Conservation (phyloP, 2,113 vertebrate species). For the Cryptomyrus ogoouensis region DNA sequence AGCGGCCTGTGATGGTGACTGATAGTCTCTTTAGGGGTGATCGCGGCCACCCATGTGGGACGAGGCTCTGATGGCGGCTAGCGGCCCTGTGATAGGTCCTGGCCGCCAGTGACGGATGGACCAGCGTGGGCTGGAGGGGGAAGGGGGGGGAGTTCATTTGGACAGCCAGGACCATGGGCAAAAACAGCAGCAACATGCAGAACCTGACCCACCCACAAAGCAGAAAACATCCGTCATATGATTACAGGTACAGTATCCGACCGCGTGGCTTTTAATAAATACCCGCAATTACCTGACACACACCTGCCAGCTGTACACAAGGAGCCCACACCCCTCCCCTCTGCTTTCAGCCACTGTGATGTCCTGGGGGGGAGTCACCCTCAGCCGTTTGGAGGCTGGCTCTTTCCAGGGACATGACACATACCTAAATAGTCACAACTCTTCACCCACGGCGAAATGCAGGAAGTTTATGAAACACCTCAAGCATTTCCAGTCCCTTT, state of each 20-base stretch:
- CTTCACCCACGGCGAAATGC: neutral
- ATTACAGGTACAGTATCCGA: neutral
- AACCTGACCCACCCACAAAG: neutral
- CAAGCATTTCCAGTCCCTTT: neutral
- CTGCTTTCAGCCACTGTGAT: neutral
- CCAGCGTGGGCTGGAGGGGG: neutral
- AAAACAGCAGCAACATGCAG: neutral
- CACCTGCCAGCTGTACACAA: neutral
- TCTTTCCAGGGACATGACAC: neutral
- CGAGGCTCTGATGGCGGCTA: neutral
- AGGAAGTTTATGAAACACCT: neutral
- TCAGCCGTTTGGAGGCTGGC: neutral
- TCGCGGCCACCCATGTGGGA: neutral
- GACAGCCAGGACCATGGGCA: neutral
- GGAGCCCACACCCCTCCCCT: neutral
- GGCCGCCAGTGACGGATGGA: neutral
- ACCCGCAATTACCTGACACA: neutral
- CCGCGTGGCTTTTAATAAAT: neutral
- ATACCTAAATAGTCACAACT: neutral
- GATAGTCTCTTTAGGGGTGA: neutral
- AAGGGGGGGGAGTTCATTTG: neutral
- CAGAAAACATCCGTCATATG: neutral
- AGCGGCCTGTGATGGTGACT: neutral
- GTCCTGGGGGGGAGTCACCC: neutral
- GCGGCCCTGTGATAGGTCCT: neutral